phyloP scores from a whole-genome alignment of 2,113 vertebrate genomes.

The Podiceps cristatus region DNA sequence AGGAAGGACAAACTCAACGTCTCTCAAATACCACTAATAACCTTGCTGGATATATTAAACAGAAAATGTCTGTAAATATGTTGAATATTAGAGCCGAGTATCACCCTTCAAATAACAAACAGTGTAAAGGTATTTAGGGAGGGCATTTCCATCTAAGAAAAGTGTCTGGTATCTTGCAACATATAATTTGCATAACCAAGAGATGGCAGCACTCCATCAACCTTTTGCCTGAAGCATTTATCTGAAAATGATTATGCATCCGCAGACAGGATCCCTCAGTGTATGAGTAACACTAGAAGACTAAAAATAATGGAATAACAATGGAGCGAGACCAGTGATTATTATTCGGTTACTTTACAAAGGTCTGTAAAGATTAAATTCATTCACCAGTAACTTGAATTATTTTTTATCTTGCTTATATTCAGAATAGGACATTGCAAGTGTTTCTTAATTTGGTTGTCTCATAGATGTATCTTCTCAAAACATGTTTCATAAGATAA shows the following conservation, averaged over 20 bases:
- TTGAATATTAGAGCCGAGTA: neutral
- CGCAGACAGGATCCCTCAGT: neutral
- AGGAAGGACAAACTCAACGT: neutral
- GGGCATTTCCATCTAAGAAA: neutral
- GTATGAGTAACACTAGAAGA: neutral
- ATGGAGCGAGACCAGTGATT: neutral
- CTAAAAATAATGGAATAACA: slow-evolving; percentile 16
- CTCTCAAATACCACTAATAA: neutral
- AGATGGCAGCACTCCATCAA: slow-evolving; percentile 75
- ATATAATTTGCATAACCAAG: slow-evolving; percentile 70
- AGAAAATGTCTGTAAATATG: neutral
- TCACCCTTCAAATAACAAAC: neutral
- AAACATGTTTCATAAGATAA: neutral
- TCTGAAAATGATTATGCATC: neutral
- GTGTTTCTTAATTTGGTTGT: neutral
- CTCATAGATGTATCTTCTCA: neutral
- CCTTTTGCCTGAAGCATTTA: slow-evolving; percentile 14
- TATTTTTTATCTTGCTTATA: neutral
- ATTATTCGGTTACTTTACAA: slow-evolving; percentile 1
- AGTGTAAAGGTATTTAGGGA: neutral
- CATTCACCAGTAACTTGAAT: neutral
- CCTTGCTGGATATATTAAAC: neutral
- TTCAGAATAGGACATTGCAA: neutral
- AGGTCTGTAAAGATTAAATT: slow-evolving; percentile 39
- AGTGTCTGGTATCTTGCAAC: neutral